Conservation (phyloP, 2,797 vertebrate genomes). For the Clarias fuscus region DNA sequence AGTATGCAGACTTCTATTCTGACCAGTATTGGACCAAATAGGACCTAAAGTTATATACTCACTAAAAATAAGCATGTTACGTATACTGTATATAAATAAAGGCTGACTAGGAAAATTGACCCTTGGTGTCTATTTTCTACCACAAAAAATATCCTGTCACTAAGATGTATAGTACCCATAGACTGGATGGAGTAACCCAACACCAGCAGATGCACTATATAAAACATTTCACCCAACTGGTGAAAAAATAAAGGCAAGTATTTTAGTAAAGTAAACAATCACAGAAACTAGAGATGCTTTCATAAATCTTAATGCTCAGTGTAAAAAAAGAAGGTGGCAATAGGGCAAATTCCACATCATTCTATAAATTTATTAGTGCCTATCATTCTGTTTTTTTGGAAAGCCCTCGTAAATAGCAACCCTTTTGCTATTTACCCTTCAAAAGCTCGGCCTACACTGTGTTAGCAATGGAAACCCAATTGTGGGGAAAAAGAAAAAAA, state of each 20-base stretch:
- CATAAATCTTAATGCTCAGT: slow-evolving; percentile 25
- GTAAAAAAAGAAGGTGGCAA: slow-evolving; percentile 1
- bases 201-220: slow-evolving; percentile 32
- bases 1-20: neutral
- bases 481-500: neutral
- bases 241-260: neutral
- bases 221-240: slow-evolving; percentile 16
- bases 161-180: slow-evolving; percentile 32
- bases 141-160: slow-evolving; percentile 27
- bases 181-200: slow-evolving; percentile 31
- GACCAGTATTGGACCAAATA: slow-evolving; percentile 30
- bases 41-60: slow-evolving; percentile 53
- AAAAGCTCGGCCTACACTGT: neutral
- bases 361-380: slow-evolving; percentile 21
- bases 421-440: neutral
- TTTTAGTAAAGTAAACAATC: slow-evolving; percentile 34
- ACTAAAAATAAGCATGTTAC: neutral
- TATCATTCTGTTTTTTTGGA: neutral
- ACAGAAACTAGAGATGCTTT: slow-evolving; percentile 34
- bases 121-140: slow-evolving; percentile 19
- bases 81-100: slow-evolving; percentile 1
- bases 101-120: slow-evolving; percentile 10
- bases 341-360: slow-evolving; percentile 26
- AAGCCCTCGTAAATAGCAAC: slow-evolving; percentile 1
- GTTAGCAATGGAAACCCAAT: neutral